Conservation (phyloP, 2,113 vertebrate genomes). For the Nannospalax galili region DNA sequence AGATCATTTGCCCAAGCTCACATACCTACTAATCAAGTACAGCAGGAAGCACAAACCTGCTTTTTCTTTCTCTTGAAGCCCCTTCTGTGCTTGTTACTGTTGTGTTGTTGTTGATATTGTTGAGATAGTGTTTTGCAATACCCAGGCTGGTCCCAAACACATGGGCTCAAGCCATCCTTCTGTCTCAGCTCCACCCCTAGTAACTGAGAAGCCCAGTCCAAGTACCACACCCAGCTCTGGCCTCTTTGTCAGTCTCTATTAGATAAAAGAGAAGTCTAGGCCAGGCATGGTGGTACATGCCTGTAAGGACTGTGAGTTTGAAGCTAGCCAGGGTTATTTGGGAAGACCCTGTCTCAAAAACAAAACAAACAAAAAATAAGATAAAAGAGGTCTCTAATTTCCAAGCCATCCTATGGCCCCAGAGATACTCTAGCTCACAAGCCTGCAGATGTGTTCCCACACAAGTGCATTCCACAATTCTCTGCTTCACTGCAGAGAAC, state of each 20-base stretch:
- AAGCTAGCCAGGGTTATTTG: background rate
- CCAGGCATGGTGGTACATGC: background rate
- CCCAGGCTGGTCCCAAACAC: background rate
- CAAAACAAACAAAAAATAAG: background rate
- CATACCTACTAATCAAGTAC: background rate
- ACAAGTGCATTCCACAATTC: too few species aligned
- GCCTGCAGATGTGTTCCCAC: too few species aligned
- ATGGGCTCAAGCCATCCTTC: background rate
- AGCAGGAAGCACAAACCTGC: background rate
- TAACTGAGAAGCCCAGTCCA: background rate
- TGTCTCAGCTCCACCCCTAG: background rate
- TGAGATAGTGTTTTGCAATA: background rate
- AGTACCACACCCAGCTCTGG: too few species aligned
- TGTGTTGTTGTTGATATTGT: background rate
- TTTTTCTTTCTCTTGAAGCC: background rate
- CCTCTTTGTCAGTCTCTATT: background rate
- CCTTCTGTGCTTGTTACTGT: background rate
- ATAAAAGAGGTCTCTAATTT: background rate
- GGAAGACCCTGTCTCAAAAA: background rate
- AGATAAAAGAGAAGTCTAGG: background rate
- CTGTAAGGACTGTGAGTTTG: background rate
- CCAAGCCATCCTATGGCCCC: background rate
- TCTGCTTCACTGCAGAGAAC: too few species aligned
- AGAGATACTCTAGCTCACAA: background rate
- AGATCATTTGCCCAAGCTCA: background rate